Evolutionary conservation across 2,888 invertebrate genomes (phyloP).

Genomic region (Noctuana brunneofusca): DNA sequence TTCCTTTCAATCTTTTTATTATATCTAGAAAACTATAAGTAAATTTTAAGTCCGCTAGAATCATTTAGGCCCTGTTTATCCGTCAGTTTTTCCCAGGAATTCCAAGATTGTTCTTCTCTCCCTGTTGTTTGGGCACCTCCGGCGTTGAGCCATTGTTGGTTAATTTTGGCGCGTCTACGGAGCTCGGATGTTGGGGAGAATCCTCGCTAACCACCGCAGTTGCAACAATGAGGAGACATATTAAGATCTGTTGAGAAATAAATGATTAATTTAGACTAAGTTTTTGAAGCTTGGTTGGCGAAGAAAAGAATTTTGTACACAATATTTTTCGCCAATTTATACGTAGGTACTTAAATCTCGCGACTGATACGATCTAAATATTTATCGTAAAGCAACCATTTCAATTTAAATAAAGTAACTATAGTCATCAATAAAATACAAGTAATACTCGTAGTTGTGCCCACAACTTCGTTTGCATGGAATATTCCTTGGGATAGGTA

Average conservation of each 20-base stretch:
- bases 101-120: constrained; percentile 18
- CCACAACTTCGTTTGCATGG: too few relatives aligned
- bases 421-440: too few relatives aligned
- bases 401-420: too few relatives aligned
- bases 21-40: background rate
- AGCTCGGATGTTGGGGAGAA: background rate
- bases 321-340: too few relatives aligned
- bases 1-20: background rate
- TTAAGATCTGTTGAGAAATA: constrained; percentile 49
- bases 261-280: background rate
- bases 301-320: background rate
- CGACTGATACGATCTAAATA: too few relatives aligned
- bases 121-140: constrained; percentile 22
- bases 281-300: too few relatives aligned
- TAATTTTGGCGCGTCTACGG: constrained; percentile 10
- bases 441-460: too few relatives aligned
- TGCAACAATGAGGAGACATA: constrained; percentile 60
- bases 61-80: constrained; percentile 13
- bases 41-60: background rate
- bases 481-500: too few relatives aligned
- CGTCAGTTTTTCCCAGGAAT: constrained; percentile 23
- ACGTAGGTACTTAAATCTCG: too few relatives aligned
- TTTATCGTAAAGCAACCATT: too few relatives aligned
- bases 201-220: constrained; percentile 38
- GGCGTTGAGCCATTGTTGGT: constrained; percentile 16